These are phyloP conservation scores for Oncorhynchus gorbuscha DNA, from an alignment of 2,113 vertebrate genomes.

Conservation along the genomic window DNA sequence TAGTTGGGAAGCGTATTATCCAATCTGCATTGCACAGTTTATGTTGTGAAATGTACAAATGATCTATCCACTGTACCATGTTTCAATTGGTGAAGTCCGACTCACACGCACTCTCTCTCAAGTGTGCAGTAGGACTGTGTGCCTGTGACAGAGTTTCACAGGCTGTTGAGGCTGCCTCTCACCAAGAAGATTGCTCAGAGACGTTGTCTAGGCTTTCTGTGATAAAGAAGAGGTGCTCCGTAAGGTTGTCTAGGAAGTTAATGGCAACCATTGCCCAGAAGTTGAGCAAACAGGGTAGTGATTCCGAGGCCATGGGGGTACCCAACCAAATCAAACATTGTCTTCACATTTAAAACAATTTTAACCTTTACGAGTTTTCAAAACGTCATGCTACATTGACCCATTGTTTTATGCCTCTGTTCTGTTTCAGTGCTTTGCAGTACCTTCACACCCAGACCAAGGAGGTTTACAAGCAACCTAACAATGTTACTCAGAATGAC, in stretches of 20 bases:
- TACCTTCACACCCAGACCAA: slow-evolving; percentile 86
- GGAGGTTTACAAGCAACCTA: slow-evolving; percentile 64
- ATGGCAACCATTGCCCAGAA: slow-evolving; percentile 43
- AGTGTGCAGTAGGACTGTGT: neutral
- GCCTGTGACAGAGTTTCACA: neutral
- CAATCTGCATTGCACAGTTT: no score
- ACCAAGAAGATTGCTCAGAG: neutral
- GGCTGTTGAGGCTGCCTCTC: neutral
- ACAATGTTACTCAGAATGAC: slow-evolving; percentile 25
- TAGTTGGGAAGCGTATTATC: no score
- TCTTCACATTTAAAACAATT: no score
- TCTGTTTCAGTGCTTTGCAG: slow-evolving; percentile 80
- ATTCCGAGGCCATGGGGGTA: slow-evolving; percentile 25
- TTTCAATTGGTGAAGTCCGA: no score
- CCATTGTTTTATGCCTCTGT: neutral
- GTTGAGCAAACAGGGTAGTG: neutral
- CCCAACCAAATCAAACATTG: slow-evolving; percentile 1
- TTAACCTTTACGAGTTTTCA: no score
- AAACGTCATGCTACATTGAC: no score
- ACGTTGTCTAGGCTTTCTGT: neutral
- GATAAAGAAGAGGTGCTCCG: neutral
- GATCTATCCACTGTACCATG: no score
- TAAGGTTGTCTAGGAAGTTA: neutral
- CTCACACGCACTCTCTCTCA: neutral
- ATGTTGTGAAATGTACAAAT: no score